Percentiles rank a stretch among this genome's conserved stretches.
Conservation (phyloP, 2,113 vertebrate species). For the Eonycteris spelaea region DNA sequence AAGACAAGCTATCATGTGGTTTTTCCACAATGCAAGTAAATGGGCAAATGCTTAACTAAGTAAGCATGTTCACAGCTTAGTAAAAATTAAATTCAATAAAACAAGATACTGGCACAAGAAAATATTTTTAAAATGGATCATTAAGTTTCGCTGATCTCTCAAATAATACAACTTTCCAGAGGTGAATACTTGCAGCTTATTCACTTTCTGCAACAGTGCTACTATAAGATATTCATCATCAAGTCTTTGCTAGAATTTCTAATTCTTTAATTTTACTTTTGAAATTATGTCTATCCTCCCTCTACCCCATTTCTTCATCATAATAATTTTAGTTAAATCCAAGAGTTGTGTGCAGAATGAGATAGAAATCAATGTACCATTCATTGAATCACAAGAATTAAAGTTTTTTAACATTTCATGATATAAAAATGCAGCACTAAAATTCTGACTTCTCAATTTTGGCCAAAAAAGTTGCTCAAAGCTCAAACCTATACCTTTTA, state of each 20-base stretch:
- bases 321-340: background rate
- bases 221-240: background rate
- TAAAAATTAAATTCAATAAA: slow-evolving; percentile 36
- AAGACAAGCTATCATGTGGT: background rate
- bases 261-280: slow-evolving; percentile 6
- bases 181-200: background rate
- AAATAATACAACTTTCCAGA: background rate
- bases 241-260: background rate
- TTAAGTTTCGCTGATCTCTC: background rate
- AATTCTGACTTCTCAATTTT: slow-evolving; percentile 11
- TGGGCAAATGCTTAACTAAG: background rate
- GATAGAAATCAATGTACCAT: background rate
- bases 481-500: slow-evolving; percentile 8
- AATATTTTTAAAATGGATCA: background rate
- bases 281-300: background rate
- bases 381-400: background rate
- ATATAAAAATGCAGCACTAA: slow-evolving; percentile 28
- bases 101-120: background rate
- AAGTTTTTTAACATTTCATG: background rate
- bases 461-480: background rate
- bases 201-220: background rate
- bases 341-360: background rate
- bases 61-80: background rate
- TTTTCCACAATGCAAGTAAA: background rate
- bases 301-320: background rate